Base-by-base conservation (phyloP, 35 echinoderm and acorn worm species). In the Chiridota heheva region DNA sequence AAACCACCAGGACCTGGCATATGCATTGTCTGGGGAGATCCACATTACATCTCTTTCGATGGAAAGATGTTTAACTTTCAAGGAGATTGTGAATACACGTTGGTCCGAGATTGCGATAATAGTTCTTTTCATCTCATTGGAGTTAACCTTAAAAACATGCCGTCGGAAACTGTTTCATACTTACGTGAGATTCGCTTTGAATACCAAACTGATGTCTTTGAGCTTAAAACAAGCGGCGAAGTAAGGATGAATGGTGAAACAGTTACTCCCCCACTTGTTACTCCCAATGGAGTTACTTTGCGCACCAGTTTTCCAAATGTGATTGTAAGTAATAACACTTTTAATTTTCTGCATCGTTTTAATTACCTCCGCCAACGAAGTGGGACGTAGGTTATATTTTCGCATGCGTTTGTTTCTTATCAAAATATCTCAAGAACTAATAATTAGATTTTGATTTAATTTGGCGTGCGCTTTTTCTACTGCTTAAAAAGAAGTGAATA, bases 1-100 rank as follows among this genome's bases (percentile, higher is more conserved):
- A n/a, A n/a, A n/a, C n/a, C n/a, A n/a, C n/a, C 37, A 90, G 87
- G 45, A 13, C 73, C 82, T 71, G 82, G 82, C 16, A 42, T 57
- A 1, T 91, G 89, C 74, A 67, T 59, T 20, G 74, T 79, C 5
- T 80, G 90, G 58, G 90, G 90, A 26, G 90, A 92, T 76, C 90
- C 90, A 22, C 90, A 92, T 28, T 92, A 92, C 41, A 58, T 76
- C 74, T 87, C 90, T 28, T 92, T 92, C 46, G 90, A 92, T 61
- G 40, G 61, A 13, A 31, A 53, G 6, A 47, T 45, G 40, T 92
- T 75, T 44, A 33, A 87, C 78, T 92, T 81, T 78, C 90, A 92
- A 59, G 90, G 90, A 32, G 84, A 86, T 42, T 92, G 83, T 39
- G 75, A 92, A 60, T 92, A 92, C 76, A 86, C 77, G 12, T 31